Evolutionary conservation across 2,888 invertebrate genomes (phyloP), one percentile per base, ranked within the genome.

Genomic region (Agapostemon virescens): DNA sequence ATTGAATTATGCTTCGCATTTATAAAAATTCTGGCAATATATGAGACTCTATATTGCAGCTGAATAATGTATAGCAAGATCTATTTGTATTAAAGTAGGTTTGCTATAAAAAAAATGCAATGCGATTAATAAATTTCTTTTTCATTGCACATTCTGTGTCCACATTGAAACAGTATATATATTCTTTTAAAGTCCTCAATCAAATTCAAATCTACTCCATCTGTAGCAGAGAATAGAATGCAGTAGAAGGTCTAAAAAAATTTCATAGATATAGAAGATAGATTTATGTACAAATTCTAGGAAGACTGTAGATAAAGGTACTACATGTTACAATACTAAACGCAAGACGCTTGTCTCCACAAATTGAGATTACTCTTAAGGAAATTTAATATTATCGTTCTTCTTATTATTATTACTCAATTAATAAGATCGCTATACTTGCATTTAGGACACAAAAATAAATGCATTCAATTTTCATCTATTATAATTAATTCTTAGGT

Each of bases 291-390:
- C 86, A 87, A 83, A 84, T 73, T 86, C 82, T 87, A 86, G 84
- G 88, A 84, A 90, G 81, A 84, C 86, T 88, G 84, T 90, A 88
- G 84, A 76, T 88, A 74, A 82, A 85, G 83, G 77, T 87, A 88
- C 74, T 84, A 84, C 87, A 74, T 74, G 86, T 85, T 87, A 87
- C 87, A 86, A 87, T 78, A 85, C 7, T 61, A 49, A 42, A 81
- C 38, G 30, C 67, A 38, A 49, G 13, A 68, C 26, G 61, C 49
- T 6, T 30, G 58, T 36, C 49, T 74, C 69, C 20, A 68, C 74
- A 69, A 71, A 70, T 77, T 82, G 55, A 74, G 73, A 58, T 61
- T 80, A 82, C 67, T 76, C 77, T 79, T 82, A 84, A 84, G 77
- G 45, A 63, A 69, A 30, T 68, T 74, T 42, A 69, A 74, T 71